Conservation (phyloP, 2,113 vertebrate species). For the Helogale parvula region DNA sequence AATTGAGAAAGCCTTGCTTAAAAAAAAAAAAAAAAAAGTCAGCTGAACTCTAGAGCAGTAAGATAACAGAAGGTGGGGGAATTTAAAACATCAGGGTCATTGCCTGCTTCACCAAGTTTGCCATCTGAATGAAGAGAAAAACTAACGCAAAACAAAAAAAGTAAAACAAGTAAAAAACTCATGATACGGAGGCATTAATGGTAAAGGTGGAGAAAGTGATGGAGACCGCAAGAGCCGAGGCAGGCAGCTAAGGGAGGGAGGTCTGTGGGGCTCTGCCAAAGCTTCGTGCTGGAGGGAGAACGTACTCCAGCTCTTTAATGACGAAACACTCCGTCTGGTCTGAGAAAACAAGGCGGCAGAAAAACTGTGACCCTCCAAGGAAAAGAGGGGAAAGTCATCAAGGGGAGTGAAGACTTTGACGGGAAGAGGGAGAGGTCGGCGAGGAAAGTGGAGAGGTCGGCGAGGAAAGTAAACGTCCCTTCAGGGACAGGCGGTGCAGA, state of each 20-base stretch:
- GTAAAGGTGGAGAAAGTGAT: not conserved
- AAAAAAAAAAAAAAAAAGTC: not conserved
- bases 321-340: not conserved
- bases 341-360: not conserved
- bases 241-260: not conserved
- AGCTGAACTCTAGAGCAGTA: not conserved
- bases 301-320: not conserved
- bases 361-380: not conserved
- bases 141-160: not conserved
- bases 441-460: not conserved
- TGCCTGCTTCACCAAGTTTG: not conserved
- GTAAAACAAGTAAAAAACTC: not conserved
- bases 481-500: not conserved
- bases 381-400: constrained; percentile 29
- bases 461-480: constrained; percentile 6
- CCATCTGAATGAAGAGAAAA: not conserved
- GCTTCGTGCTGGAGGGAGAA: not conserved
- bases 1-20: not conserved
- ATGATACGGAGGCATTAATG: not conserved
- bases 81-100: not conserved
- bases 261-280: not conserved
- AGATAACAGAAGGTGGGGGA: not conserved
- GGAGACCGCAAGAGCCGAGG: not conserved
- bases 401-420: not conserved
- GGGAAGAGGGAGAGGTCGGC: not conserved